A percentile compares a stretch with the other conserved stretches of the same genome.
Conservation (phyloP, 2,888 invertebrate genomes). For the Cremastinae sp. region DNA sequence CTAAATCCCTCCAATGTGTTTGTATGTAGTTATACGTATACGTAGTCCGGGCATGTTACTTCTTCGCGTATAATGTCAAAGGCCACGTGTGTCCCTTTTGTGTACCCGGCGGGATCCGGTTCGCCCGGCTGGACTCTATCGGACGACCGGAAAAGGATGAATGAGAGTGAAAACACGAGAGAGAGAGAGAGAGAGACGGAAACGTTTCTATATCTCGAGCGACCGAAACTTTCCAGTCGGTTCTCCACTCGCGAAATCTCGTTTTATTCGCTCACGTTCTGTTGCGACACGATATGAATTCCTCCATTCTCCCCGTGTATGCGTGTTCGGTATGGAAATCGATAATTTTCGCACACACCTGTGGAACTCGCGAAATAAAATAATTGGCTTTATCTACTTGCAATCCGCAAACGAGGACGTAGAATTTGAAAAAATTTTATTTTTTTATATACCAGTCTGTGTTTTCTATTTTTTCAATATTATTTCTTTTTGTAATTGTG, state of each 20-base stretch:
- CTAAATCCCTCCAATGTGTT: constrained; percentile 48
- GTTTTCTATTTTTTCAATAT: too few species aligned
- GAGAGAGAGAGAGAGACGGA: too few species aligned
- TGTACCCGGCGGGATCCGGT: constrained; percentile 3
- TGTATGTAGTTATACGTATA: constrained; percentile 19
- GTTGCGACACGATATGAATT: background rate
- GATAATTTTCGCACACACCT: constrained; percentile 26
- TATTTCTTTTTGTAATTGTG: too few species aligned
- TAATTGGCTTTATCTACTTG: too few species aligned
- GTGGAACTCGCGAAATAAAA: constrained; percentile 30
- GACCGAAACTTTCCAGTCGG: constrained; percentile 20
- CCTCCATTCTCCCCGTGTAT: background rate
- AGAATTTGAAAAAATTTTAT: too few species aligned
- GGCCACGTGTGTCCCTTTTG: constrained; percentile 25
- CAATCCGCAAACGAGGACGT: too few species aligned
- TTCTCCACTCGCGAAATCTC: constrained; percentile 2
- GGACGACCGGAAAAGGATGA: constrained; percentile 24
- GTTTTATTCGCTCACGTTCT: constrained; percentile 9
- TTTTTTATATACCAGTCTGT: too few species aligned
- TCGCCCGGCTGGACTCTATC: constrained; percentile 4
- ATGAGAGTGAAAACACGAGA: too few species aligned
- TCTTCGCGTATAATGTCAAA: background rate
- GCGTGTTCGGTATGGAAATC: background rate
- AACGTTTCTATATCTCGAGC: constrained; percentile 37
- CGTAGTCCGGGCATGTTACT: constrained; percentile 7